phyloP scores from a whole-genome alignment of 2,888 invertebrate genomes.

The Caenorhabditis afra region DNA sequence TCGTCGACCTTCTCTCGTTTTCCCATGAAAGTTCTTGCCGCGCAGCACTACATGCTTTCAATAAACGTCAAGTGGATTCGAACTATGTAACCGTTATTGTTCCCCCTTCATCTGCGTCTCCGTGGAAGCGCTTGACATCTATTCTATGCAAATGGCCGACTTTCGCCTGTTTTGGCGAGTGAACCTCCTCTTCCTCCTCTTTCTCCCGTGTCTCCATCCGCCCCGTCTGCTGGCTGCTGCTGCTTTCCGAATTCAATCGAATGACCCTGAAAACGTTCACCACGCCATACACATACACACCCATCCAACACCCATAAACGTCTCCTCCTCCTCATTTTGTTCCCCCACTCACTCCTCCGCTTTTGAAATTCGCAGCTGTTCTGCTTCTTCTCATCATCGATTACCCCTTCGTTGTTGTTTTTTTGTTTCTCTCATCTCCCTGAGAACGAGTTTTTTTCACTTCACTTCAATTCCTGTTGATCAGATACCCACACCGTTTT shows the following conservation, averaged over 20 bases:
- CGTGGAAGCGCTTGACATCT: conserved; percentile 9
- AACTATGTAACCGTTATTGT: conserved; percentile 46
- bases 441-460: conserved; percentile 10
- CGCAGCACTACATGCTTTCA: too few species aligned
- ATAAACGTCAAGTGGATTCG: conserved; percentile 49
- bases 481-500: too few species aligned
- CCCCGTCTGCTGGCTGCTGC: conserved; percentile 15
- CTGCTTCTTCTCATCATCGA: too few species aligned
- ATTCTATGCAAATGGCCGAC: conserved; percentile 57
- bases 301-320: conserved; percentile 24
- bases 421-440: neutral
- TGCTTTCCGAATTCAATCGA: conserved; percentile 51
- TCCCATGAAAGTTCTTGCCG: neutral
- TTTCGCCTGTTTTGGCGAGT: conserved; percentile 52
- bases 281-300: conserved; percentile 44
- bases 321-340: conserved; percentile 22
- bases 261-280: conserved; percentile 63
- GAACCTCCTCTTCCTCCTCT: conserved; percentile 8
- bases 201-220: conserved; percentile 6
- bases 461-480: conserved; percentile 3
- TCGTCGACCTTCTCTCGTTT: neutral
- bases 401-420: neutral
- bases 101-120: conserved; percentile 37
- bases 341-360: conserved; percentile 12
- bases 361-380: neutral